These are phyloP conservation scores for Chauna torquata DNA, from an alignment of 2,113 vertebrate genomes.

Conservation along the genomic window DNA sequence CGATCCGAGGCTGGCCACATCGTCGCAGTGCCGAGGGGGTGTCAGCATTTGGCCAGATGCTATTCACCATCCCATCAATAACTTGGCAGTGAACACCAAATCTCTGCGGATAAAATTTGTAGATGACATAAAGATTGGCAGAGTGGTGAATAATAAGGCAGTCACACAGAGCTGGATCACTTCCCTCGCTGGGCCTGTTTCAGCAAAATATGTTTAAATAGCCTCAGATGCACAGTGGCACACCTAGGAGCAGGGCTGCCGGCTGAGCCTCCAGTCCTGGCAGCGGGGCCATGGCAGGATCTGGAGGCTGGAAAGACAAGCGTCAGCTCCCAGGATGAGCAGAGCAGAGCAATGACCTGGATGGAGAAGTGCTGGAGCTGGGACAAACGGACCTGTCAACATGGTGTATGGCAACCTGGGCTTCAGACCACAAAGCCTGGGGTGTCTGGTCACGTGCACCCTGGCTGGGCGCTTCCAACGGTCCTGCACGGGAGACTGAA, in stretches of 20 bases:
- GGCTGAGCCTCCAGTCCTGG: background rate
- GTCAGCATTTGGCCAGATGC: slow-evolving; percentile 1
- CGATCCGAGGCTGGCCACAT: background rate
- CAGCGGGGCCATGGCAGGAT: background rate
- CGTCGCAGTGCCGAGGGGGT: background rate
- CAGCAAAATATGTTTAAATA: background rate
- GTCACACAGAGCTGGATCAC: background rate
- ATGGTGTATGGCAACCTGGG: background rate
- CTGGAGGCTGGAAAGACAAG: background rate
- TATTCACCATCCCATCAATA: background rate
- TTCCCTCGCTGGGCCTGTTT: background rate
- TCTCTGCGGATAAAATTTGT: background rate
- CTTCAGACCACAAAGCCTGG: background rate
- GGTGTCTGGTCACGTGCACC: background rate
- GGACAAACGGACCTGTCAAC: background rate
- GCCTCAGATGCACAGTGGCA: background rate
- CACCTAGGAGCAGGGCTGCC: background rate
- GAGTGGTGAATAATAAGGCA: slow-evolving; percentile 25
- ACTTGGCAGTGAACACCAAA: background rate
- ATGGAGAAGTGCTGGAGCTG: background rate
- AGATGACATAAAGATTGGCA: slow-evolving; percentile 42
- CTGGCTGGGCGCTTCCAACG: too few species aligned
- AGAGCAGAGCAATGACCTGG: background rate
- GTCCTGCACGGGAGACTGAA: background rate
- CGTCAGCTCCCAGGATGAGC: background rate